Evolutionary conservation across 35 echinoderm and acorn worm species (phyloP), one percentile per base, ranked within the genome.

Genomic region (Hemicentrotus pulcherrimus): DNA sequence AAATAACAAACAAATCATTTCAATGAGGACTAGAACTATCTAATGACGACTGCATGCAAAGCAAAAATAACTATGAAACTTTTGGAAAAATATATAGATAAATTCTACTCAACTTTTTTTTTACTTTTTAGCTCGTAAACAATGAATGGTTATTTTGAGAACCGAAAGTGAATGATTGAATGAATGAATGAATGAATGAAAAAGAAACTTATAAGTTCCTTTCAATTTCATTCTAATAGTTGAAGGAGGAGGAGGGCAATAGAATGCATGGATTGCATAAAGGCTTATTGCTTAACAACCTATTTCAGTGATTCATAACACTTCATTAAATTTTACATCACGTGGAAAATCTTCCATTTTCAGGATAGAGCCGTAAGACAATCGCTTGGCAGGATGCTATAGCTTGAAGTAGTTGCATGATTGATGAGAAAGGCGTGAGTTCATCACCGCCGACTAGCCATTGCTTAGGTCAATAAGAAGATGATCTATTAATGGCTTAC

Each of bases 401-500:
- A 22, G 24, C 65, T n/a, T 28, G 19, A 78, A 78, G 22, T 78
- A 78, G 65, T 78, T 78, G 24, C 65, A 78, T 78, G 65, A 78
- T 78, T 78, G 65, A 78, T 78, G 65, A 78, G 65, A 78, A 28
- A 78, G 65, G 65, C 65, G 65, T 78, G 65, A 78, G 65, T 78
- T 78, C 65, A 78, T 78, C 65, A 78, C 2, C 65, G 3, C 19
- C 65, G 22, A 78, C 65, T n/a, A 78, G 65, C 65, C 65, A 78
- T 78, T n/a, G 65, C 65, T 78, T 30, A 78, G 65, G 65, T 78
- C 65, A 78, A 78, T 78, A 78, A 28, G 19, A n/a, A 78, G 65
- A 78, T 78, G 65, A 78, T 78, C 22, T 78, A 78, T 78, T 78
- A 78, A 78, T 78, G 65, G 65, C 65, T 78, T 78, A 78, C 65